Evolutionary conservation across 2,888 invertebrate species (phyloP).

Genomic region (Argyresthia goedartella): DNA sequence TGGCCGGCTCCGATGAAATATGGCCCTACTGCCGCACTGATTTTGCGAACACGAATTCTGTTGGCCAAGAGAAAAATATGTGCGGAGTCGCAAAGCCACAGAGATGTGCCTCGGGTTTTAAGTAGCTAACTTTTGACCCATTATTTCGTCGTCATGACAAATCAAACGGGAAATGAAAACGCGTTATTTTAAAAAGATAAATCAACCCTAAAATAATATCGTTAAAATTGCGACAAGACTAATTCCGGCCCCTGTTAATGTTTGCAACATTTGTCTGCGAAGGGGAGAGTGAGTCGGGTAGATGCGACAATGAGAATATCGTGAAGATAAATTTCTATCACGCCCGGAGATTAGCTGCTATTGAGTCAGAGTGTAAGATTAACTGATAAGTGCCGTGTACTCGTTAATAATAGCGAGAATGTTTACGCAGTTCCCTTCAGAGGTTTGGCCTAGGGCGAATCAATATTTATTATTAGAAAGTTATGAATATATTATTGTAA

Average conservation of each 20-base stretch:
- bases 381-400: conserved; percentile 62
- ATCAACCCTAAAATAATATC: conserved; percentile 11
- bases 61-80: conserved; percentile 47
- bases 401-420: conserved; percentile 60
- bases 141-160: not conserved
- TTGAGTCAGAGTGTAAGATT: conserved; percentile 64
- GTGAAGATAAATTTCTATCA: conserved; percentile 64
- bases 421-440: conserved; percentile 27
- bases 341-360: conserved; percentile 59
- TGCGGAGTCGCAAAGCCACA: conserved; percentile 51
- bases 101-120: conserved; percentile 33
- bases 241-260: conserved; percentile 28
- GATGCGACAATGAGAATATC: conserved; percentile 47
- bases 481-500: not conserved
- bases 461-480: conserved; percentile 30
- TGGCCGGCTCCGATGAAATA: conserved; percentile 68
- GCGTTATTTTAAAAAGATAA: not conserved
- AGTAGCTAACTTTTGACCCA: conserved; percentile 28
- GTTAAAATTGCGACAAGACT: conserved; percentile 19
- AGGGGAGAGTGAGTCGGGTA: conserved; percentile 29
- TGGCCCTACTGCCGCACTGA: conserved; percentile 63
- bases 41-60: conserved; percentile 55
- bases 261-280: conserved; percentile 25
- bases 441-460: conserved; percentile 20
- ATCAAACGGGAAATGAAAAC: not conserved